These are phyloP conservation scores for Spisula subtruncata DNA, from an alignment of 2,888 invertebrate species.

Conservation along the genomic window DNA sequence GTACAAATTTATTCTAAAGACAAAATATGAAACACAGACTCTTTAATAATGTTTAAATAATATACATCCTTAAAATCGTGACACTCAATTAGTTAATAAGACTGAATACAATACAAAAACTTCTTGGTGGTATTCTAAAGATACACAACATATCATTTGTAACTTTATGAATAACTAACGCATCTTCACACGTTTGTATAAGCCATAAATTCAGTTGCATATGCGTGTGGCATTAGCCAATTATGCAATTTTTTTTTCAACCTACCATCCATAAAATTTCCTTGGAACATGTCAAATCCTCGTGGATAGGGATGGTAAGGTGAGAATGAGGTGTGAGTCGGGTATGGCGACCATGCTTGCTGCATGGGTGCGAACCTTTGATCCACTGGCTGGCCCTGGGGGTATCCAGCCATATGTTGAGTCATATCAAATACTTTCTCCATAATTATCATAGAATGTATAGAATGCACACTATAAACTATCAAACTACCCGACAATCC, in stretches of 20 bases:
- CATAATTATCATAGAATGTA: slow-evolving; percentile 44
- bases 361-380: slow-evolving; percentile 72
- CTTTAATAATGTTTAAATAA: slow-evolving; percentile 22
- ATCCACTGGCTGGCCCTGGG: slow-evolving; percentile 70
- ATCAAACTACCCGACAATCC: slow-evolving; percentile 24
- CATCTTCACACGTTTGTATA: not conserved
- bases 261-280: slow-evolving; percentile 72
- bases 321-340: slow-evolving; percentile 62
- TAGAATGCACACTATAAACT: not conserved
- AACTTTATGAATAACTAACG: not conserved
- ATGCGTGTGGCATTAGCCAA: not conserved
- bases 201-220: not conserved
- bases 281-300: slow-evolving; percentile 71
- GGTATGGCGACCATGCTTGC: slow-evolving; percentile 68
- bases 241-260: slow-evolving; percentile 24
- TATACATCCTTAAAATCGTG: slow-evolving; percentile 14
- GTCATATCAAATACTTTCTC: slow-evolving; percentile 70
- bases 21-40: not conserved
- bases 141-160: not conserved
- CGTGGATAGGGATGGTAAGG: slow-evolving; percentile 70
- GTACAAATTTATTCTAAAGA: not conserved
- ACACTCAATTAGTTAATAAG: slow-evolving; percentile 47
- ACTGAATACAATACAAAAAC: slow-evolving; percentile 32
- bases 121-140: slow-evolving; percentile 18
- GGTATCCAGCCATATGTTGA: slow-evolving; percentile 70